Evolutionary conservation across 2,113 vertebrate species (phyloP), one percentile per base, ranked within the genome.

Genomic region (Quiscalus mexicanus): DNA sequence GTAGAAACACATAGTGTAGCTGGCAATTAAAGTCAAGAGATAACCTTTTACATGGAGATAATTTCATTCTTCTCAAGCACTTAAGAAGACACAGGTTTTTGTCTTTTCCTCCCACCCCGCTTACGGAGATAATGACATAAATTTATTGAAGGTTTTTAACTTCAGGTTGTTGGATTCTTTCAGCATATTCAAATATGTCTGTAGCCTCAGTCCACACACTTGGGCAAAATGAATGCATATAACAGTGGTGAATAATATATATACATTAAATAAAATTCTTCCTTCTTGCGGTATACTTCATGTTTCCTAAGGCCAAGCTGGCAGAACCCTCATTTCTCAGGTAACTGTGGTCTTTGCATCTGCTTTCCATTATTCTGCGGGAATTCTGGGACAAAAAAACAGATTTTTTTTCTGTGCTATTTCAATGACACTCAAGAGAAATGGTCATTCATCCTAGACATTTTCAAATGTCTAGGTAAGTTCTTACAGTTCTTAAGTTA

Each of bases 31-130:
- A 81, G 49, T 27, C 28, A 83, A 74, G 27, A 31, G 8, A 15
- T 5, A 85, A 81, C 7, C 2, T 81, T 60, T 50, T 47, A 67
- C 25, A 50, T 6, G 4, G 30, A 80, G 59, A 70, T 3, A 65
- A 33, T 23, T 58, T 65, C 10, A 85, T 39, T 83, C 16, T 30
- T 93, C 62, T 77, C 33, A 59, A 83, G 21, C 12, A 50, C 23
- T 44, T 65, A 19, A 9, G 41, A 84, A 86, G 58, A 74, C 15
- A 37, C 5, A 53, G 0, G 4, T 1, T 21, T 75, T 50, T 58
- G 15, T 19, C 63, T 77, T 39, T 23, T 9, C 2, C 9, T 14
- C 10, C 27, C 23, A 37, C 8, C 3, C 5, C 0, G 0, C 70
- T 79, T 68, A 47, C 52, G 41, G 24, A 82, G 17, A 75, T 79